phyloP scores from a whole-genome alignment of 2,888 invertebrate species.

The Alitta virens region DNA sequence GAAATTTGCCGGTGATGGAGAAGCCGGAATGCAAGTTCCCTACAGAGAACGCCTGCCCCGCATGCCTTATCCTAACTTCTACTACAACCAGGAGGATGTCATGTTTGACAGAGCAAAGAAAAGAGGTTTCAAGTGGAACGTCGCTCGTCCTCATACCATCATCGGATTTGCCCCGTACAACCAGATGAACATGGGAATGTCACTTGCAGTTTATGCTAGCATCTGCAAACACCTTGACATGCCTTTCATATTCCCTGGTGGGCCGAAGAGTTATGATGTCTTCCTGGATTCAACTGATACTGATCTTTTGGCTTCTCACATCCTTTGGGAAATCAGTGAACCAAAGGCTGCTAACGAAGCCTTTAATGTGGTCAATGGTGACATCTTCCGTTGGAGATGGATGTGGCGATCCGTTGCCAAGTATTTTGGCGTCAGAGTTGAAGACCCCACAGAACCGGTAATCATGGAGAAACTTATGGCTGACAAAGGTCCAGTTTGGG shows the following conservation, averaged over 20 bases:
- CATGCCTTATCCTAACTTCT: background rate
- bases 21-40: background rate
- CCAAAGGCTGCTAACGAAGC: background rate
- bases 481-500: constrained; percentile 1
- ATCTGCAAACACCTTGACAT: background rate
- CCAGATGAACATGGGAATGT: background rate
- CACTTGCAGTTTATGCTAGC: background rate
- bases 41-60: background rate
- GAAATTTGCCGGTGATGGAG: background rate
- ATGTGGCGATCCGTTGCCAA: background rate
- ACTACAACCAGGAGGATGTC: background rate
- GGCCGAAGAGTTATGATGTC: background rate
- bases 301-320: background rate
- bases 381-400: background rate
- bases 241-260: background rate
- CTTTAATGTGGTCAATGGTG: constrained; percentile 1
- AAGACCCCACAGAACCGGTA: background rate
- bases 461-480: background rate
- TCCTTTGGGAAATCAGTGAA: background rate
- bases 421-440: background rate
- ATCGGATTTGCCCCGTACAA: constrained; percentile 1
- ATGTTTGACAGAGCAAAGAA: background rate
- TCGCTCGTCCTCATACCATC: background rate
- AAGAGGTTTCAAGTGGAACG: background rate
- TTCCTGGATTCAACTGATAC: background rate